Evolutionary conservation across 2,797 vertebrate species (phyloP).

Genomic region (Chromobotia macracanthus): DNA sequence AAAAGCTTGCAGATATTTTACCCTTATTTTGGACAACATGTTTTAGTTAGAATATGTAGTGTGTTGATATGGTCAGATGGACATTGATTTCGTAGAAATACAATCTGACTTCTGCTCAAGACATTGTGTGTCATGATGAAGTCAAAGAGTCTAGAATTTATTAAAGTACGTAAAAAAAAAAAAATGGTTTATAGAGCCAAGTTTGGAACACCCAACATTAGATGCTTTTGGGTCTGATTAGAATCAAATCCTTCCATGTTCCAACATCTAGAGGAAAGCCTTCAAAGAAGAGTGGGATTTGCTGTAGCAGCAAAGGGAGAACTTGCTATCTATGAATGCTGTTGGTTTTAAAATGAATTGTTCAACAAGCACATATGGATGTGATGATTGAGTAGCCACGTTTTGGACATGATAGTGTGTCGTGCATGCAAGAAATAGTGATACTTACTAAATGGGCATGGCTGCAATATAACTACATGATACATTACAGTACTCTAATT

Average conservation of each 20-base stretch:
- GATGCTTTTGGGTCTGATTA: not conserved
- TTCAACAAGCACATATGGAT: not conserved
- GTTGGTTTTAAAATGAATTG: not conserved
- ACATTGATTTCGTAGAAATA: too few species aligned
- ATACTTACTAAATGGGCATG: slow-evolving; percentile 8
- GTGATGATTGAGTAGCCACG: not conserved
- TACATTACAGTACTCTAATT: slow-evolving; percentile 67
- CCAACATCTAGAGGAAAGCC: not conserved
- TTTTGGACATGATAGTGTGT: not conserved
- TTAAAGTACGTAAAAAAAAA: not conserved
- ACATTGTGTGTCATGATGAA: not conserved
- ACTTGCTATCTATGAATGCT: not conserved
- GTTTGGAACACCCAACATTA: not conserved
- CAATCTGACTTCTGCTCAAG: too few species aligned
- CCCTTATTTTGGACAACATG: too few species aligned
- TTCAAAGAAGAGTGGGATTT: not conserved
- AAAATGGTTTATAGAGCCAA: not conserved
- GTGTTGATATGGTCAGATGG: too few species aligned
- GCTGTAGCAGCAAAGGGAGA: too few species aligned
- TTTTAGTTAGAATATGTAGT: too few species aligned
- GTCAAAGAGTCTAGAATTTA: not conserved
- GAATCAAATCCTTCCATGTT: not conserved
- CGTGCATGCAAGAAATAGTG: slow-evolving; percentile 3
- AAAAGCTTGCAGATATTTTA: too few species aligned
- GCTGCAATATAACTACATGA: slow-evolving; percentile 47